Percentiles rank a stretch among this genome's conserved stretches.
Evolutionary conservation across 2,888 invertebrate genomes (phyloP).

Genomic region (Notocelia uddmanniana): DNA sequence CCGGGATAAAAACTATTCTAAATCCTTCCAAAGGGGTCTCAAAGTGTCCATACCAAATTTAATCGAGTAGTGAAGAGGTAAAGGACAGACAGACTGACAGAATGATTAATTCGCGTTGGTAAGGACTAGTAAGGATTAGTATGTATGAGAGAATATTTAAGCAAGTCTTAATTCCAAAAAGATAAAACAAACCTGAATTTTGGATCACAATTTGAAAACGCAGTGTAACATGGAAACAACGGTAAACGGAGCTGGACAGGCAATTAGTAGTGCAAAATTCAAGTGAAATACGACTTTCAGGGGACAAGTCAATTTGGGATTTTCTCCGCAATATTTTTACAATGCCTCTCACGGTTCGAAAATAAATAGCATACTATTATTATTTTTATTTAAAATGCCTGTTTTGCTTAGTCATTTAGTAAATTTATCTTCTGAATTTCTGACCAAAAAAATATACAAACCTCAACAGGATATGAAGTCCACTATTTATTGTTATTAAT

Average conservation of each 20-base stretch:
- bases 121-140: too few species aligned
- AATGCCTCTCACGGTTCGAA: background rate
- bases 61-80: too few species aligned
- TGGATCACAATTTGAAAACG: conserved; percentile 22
- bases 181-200: background rate
- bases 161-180: background rate
- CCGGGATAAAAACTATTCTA: too few species aligned
- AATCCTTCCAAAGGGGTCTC: too few species aligned
- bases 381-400: too few species aligned
- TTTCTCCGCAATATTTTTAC: background rate
- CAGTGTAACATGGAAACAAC: conserved; percentile 21
- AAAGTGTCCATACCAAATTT: too few species aligned
- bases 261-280: conserved; percentile 32
- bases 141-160: too few species aligned
- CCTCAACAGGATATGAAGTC: too few species aligned
- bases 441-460: too few species aligned
- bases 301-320: conserved; percentile 12
- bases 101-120: too few species aligned
- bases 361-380: too few species aligned
- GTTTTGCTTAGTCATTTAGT: background rate
- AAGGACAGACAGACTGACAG: background rate
- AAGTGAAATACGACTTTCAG: conserved; percentile 28
- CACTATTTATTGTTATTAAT: background rate
- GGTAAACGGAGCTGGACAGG: conserved; percentile 25
- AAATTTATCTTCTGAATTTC: too few species aligned